Base-by-base conservation (phyloP, 2,113 vertebrate genomes). In the Atrichornis clamosus region DNA sequence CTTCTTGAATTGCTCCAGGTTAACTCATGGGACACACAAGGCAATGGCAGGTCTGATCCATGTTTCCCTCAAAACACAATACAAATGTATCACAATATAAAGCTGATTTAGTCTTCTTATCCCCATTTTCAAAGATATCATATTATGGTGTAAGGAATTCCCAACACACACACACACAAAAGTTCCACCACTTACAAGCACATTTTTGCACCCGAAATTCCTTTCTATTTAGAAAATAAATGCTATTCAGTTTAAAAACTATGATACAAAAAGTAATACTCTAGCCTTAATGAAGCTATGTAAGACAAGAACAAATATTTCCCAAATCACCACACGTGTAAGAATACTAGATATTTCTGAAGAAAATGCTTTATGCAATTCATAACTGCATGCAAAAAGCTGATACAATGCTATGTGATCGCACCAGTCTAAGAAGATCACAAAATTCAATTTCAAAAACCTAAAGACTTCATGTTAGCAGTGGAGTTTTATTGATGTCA, bases 1-100 rank as follows among this genome's bases (percentile, higher is more conserved):
- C 13, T 59, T 46, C 73, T 24, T 28, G 9, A 85, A 69, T 24
- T 73, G 21, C 47, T 82, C 20, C 35, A 32, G 13, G 8, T 7
- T 47, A 60, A 64, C 16, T 68, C 0, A 0, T 14, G n/a, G 41
- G 15, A 33, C 26, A 39, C 3, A 21, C 15, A 42, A 67, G 33
- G 59, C 9, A 64, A 56, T 3, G 9, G 15, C 30, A 89, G 8
- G 1, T 39, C 7, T 13, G 24, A 81, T 17, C 11, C 1, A 1
- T 9, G 9, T 39, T 65, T 84, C n/a, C n/a, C 50, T 22, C 19
- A 56, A 79, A 76, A 75, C 8, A 33, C 8, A 56, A 58, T 79
- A 14, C 16, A 72, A 77, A 65, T 6, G 2, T 47, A 65, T 46
- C n/a, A 35, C 53, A 60, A 23, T 13, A 33, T 5, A 55, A 64